Evolutionary conservation across 2,888 invertebrate species (phyloP).

Genomic region (Caenorhabditis becei): DNA sequence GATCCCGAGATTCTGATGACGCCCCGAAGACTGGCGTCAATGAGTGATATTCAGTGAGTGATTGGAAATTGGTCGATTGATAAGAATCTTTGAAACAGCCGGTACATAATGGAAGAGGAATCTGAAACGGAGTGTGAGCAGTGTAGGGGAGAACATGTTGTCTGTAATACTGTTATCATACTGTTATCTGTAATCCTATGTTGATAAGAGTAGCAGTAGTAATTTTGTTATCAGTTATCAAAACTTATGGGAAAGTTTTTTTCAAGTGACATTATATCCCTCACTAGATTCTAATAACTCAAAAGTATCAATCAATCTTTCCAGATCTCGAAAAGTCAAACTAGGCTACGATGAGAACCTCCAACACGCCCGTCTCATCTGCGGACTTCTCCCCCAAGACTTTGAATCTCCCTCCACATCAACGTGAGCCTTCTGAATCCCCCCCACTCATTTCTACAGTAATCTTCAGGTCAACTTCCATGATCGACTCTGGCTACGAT

Average conservation of each 20-base stretch:
- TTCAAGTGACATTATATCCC: too few species aligned
- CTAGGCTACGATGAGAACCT: slow-evolving; percentile 38
- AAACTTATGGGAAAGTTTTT: too few species aligned
- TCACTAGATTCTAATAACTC: background rate
- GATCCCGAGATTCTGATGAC: slow-evolving; percentile 53
- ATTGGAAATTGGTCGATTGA: background rate
- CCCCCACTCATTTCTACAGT: too few species aligned
- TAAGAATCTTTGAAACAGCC: background rate
- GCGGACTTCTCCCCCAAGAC: slow-evolving; percentile 67
- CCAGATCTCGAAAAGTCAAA: slow-evolving; percentile 48
- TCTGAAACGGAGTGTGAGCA: background rate
- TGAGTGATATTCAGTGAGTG: slow-evolving; percentile 58
- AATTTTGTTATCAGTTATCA: too few species aligned
- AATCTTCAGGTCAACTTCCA: slow-evolving; percentile 52
- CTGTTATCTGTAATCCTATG: slow-evolving; percentile 12
- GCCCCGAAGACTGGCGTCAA: slow-evolving; percentile 45
- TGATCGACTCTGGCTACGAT: slow-evolving; percentile 60
- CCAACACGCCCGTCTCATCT: slow-evolving; percentile 58
- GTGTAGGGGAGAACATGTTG: background rate
- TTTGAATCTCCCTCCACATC: slow-evolving; percentile 62
- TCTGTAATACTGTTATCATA: background rate
- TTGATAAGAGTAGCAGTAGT: background rate
- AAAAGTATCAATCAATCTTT: background rate
- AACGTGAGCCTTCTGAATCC: slow-evolving; percentile 15
- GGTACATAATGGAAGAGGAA: background rate